Base-by-base conservation (phyloP, 2,888 invertebrate genomes). In the Caenorhabditis sulstoni region DNA sequence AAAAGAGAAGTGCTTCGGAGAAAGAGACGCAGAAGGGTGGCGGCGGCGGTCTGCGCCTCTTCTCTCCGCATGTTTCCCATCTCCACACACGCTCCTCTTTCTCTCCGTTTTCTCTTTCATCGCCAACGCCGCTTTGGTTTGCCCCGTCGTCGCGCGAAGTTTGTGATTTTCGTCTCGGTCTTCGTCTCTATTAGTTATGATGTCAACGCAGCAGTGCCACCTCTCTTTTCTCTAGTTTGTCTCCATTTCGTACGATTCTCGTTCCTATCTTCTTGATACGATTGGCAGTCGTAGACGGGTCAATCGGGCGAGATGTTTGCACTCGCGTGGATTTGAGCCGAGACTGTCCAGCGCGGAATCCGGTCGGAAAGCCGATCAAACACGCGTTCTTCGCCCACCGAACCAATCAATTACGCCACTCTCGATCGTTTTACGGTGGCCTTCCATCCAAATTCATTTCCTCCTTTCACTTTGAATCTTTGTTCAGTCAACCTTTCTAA, bases 161-260 rank as follows among this genome's bases (percentile, higher is more conserved):
- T 71, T 57, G 62, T 57, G 64, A 55, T 62, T 71, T 71, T 62
- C 45, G 44, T 67, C 68, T 47, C 61, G 37, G 16, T 41, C 58
- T 70, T 57, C 50, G n/a, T 39, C 57, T 57, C 50, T 66, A 57
- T 59, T 67, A 55, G 62, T 76, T 61, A 57, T 62, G 50, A 58
- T 77, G 62, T 57, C 66, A 47, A 35, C 53, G 12, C 55, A n/a
- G 20, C 29, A 29, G 29, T 7, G 29, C 29, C 29, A 29, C 29
- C 29, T 29, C 52, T 41, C 22, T 53, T 62, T 41, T 29, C 29
- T 23, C 50, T n/a, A n/a, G n/a, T n/a, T n/a, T 67, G 53, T 23
- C 29, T 29, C 29, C 49, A 41, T 23, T 41, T 47, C 14, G 18
- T 55, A 55, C 52, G 37, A 35, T 59, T 61, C 29, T 58, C 23